phyloP scores from a whole-genome alignment of 2,113 vertebrate species.

The Lophotis ruficrista region DNA sequence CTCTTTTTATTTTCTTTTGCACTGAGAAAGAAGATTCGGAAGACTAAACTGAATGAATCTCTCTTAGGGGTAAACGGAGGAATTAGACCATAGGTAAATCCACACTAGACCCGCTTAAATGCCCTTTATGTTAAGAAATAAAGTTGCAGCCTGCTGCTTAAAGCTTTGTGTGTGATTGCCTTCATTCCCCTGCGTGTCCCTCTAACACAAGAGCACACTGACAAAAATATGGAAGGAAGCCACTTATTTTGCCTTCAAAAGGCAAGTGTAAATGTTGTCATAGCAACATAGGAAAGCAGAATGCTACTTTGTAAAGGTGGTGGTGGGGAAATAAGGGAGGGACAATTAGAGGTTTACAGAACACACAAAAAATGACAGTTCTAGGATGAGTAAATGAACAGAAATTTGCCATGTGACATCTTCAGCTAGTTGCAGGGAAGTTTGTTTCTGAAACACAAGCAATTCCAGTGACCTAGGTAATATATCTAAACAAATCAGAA shows the following conservation, averaged over 20 bases:
- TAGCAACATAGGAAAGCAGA: conserved; percentile 55
- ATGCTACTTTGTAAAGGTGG: background rate
- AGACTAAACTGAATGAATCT: background rate
- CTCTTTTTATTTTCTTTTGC: background rate
- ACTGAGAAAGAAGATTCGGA: background rate
- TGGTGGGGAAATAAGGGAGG: background rate
- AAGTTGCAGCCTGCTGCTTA: background rate
- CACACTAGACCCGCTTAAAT: background rate
- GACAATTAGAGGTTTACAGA: background rate
- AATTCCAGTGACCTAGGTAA: background rate
- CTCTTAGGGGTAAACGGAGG: background rate
- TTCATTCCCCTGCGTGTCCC: background rate
- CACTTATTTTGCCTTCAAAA: conserved; percentile 48
- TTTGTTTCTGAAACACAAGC: background rate
- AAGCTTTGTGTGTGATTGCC: background rate
- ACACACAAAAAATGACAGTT: background rate
- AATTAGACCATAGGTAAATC: background rate
- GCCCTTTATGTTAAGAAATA: background rate
- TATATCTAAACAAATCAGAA: background rate
- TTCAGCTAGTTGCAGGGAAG: background rate
- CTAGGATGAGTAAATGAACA: background rate
- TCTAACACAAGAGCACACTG: background rate
- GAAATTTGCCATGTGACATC: background rate
- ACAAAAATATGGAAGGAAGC: conserved; percentile 15
- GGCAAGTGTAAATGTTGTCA: conserved; percentile 47